phyloP scores from a whole-genome alignment of 2,797 vertebrate genomes.

The Petrocephalus sullivani region DNA sequence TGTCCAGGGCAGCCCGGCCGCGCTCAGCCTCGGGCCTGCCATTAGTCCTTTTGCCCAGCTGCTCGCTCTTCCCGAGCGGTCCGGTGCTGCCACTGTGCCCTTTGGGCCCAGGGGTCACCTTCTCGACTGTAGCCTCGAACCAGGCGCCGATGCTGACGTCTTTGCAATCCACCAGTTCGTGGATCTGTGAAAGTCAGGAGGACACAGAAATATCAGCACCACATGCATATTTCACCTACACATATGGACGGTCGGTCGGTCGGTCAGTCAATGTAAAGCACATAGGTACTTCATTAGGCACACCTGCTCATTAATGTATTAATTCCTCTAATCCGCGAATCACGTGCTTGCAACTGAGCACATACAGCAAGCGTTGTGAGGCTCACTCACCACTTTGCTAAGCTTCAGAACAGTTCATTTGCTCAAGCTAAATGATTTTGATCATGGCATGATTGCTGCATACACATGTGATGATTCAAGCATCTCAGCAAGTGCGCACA shows the following conservation, averaged over 20 bases:
- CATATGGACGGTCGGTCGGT: no score
- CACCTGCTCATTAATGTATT: not conserved
- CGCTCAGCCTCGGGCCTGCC: not conserved
- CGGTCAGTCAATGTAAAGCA: not conserved
- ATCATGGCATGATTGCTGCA: not conserved
- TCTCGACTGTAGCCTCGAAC: constrained; percentile 73
- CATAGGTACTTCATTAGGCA: not conserved
- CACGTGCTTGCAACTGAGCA: not conserved
- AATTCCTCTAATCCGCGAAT: not conserved
- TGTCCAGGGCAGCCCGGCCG: not conserved
- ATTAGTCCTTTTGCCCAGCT: not conserved
- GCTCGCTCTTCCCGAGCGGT: not conserved
- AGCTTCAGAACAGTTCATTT: not conserved
- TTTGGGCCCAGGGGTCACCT: not conserved
- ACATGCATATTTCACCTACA: not conserved
- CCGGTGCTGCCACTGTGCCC: not conserved
- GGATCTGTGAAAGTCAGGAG: not conserved
- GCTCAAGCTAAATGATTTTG: not conserved
- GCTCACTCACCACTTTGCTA: not conserved
- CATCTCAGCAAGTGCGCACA: not conserved
- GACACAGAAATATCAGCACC: not conserved
- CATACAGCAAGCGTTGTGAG: not conserved
- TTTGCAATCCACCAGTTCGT: constrained; percentile 68
- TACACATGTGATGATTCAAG: not conserved
- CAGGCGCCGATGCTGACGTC: constrained; percentile 73